Evolutionary conservation across 2,113 vertebrate genomes (phyloP).

Genomic region (Pachypanchax playfairii): DNA sequence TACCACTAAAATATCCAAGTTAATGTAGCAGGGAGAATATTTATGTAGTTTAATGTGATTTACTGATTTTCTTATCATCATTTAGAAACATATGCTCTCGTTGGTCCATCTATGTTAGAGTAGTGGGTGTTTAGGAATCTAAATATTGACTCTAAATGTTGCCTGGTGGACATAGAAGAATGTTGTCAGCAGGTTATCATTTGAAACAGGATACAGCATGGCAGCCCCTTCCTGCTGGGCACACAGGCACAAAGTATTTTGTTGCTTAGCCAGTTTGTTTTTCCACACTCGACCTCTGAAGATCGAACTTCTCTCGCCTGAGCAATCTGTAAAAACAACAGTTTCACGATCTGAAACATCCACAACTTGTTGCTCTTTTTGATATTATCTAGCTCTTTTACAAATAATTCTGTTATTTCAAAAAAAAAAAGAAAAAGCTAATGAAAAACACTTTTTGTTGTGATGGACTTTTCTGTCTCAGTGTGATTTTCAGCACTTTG

Average conservation of each 20-base stretch:
- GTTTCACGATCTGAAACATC: not conserved
- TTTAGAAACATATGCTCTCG: constrained; percentile 1
- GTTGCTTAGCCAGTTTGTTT: constrained; percentile 11
- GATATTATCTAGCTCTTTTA: constrained; percentile 5
- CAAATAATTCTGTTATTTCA: not conserved
- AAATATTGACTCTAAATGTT: constrained; percentile 43
- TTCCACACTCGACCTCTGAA: constrained; percentile 17
- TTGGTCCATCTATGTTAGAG: constrained; percentile 14
- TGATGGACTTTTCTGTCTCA: constrained; percentile 1
- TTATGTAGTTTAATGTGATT: not conserved
- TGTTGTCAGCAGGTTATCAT: constrained; percentile 41
- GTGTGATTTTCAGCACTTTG: constrained; percentile 29
- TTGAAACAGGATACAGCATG: constrained; percentile 38
- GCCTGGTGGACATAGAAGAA: constrained; percentile 32
- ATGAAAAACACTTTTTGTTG: constrained; percentile 8
- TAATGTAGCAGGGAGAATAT: constrained; percentile 15
- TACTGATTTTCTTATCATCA: constrained; percentile 9
- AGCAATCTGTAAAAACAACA: constrained; percentile 29
- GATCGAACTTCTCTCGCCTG: constrained; percentile 22
- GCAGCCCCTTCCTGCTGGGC: constrained; percentile 44
- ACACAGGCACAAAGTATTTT: constrained; percentile 45
- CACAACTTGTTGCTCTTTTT: not conserved
- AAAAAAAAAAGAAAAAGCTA: not conserved
- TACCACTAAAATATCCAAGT: not conserved
- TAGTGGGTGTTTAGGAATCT: constrained; percentile 42